phyloP scores from a whole-genome alignment of 2,797 vertebrate genomes.

The Schizopygopsis pylzovi region DNA sequence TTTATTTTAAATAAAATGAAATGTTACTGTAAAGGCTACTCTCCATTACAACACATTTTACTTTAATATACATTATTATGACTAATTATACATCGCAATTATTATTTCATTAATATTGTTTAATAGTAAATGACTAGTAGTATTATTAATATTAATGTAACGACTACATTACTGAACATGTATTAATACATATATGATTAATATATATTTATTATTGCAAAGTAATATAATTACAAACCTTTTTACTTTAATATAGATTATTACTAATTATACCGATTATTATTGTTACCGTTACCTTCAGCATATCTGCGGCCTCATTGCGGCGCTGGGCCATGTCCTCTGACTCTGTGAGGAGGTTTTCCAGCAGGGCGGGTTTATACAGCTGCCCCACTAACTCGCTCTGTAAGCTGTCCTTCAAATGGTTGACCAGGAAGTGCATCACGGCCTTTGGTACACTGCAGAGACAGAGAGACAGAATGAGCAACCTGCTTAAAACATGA shows the following conservation, averaged over 20 bases:
- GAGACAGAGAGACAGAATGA: slow-evolving; percentile 1
- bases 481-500: neutral
- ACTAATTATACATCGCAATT: too few relatives aligned
- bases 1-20: neutral
- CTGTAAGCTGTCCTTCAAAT: slow-evolving; percentile 97
- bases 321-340: slow-evolving; percentile 99
- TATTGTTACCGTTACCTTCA: too few relatives aligned
- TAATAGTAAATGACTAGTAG: neutral
- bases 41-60: neutral
- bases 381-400: slow-evolving; percentile 97
- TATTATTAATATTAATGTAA: neutral
- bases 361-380: slow-evolving; percentile 89
- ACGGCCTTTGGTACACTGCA: slow-evolving; percentile 96
- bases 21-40: neutral
- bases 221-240: neutral
- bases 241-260: neutral
- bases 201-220: neutral
- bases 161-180: neutral
- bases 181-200: neutral
- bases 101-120: neutral
- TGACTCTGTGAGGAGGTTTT: slow-evolving; percentile 94
- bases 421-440: slow-evolving; percentile 99
- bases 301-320: slow-evolving; percentile 97
- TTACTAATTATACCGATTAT: neutral
- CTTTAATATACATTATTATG: neutral